These are phyloP conservation scores for Salticus scenicus DNA, from an alignment of 2,888 invertebrate genomes.

Conservation along the genomic window DNA sequence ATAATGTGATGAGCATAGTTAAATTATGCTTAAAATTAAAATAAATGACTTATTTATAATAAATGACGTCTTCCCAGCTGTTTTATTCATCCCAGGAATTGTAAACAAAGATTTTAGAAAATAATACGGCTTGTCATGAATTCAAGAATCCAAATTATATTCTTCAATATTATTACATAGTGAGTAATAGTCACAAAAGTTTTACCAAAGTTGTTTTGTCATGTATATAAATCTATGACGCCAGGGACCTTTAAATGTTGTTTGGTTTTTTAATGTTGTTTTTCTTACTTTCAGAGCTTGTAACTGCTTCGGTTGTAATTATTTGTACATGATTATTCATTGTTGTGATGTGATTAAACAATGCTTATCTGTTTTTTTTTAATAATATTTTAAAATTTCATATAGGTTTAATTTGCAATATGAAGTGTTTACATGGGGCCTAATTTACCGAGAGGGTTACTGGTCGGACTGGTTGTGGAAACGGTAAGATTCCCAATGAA, in stretches of 20 bases:
- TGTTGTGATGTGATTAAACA: no score
- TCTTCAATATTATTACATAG: background rate
- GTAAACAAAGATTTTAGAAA: constrained; percentile 19
- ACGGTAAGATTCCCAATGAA: background rate
- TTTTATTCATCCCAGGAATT: constrained; percentile 24
- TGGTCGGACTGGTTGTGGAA: background rate
- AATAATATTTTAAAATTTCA: constrained; percentile 18
- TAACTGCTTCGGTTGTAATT: no score
- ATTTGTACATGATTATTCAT: no score
- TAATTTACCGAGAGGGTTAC: constrained; percentile 23
- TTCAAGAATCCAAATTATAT: background rate
- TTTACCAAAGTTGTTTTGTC: background rate
- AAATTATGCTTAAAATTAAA: background rate
- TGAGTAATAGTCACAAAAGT: background rate
- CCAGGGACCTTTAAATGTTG: constrained; percentile 32
- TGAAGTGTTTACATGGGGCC: constrained; percentile 36
- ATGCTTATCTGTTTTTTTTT: background rate
- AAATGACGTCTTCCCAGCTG: constrained; percentile 39
- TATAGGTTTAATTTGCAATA: constrained; percentile 16
- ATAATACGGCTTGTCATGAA: constrained; percentile 24
- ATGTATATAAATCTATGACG: constrained; percentile 15
- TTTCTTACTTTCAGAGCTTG: no score
- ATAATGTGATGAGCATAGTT: background rate
- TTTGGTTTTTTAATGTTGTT: constrained; percentile 6
- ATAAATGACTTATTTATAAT: background rate